Conservation (phyloP, 2,797 vertebrate species). For the Cottoperca gobio region DNA sequence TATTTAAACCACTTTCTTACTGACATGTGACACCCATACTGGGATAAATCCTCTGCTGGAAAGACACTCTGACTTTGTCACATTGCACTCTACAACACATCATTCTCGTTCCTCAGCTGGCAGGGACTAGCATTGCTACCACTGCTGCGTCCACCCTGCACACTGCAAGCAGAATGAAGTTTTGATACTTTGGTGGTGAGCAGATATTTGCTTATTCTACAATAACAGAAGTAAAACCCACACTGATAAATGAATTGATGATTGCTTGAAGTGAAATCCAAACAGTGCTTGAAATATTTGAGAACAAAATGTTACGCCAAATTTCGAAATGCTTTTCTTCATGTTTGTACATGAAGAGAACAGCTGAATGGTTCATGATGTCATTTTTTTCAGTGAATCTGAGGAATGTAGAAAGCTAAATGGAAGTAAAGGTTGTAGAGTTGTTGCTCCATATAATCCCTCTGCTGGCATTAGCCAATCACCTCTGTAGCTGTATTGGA, state of each 20-base stretch:
- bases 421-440: not conserved
- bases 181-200: slow-evolving; percentile 5
- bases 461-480: not conserved
- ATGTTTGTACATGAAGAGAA: not conserved
- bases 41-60: slow-evolving; percentile 20
- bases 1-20: slow-evolving; percentile 8
- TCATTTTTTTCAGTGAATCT: not conserved
- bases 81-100: slow-evolving; percentile 38
- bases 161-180: not conserved
- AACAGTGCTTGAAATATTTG: not conserved
- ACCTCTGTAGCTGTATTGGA: not conserved
- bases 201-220: slow-evolving; percentile 13
- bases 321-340: not conserved
- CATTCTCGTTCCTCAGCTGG: slow-evolving; percentile 51
- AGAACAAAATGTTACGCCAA: slow-evolving; percentile 9
- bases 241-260: not conserved
- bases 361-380: not conserved
- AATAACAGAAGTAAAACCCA: slow-evolving; percentile 19
- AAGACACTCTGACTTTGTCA: slow-evolving; percentile 16
- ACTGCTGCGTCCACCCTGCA: slow-evolving; percentile 26
- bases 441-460: not conserved
- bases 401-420: not conserved
- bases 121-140: slow-evolving; percentile 17
- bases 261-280: slow-evolving; percentile 2
- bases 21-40: slow-evolving; percentile 36